Conservation (phyloP, 2,888 invertebrate species). For the Melikaiella ostensackeni region DNA sequence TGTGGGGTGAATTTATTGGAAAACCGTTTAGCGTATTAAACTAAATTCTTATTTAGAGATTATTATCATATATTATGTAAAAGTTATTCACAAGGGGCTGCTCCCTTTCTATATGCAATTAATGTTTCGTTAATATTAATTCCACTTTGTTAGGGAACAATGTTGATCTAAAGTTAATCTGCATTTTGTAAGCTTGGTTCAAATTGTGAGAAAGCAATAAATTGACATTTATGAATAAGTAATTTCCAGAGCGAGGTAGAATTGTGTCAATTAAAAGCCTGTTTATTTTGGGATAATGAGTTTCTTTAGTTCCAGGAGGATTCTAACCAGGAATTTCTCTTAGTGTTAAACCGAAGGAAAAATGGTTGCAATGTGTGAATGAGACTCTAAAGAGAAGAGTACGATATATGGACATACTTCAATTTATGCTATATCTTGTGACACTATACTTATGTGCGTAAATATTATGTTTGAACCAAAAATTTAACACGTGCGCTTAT, state of each 20-base stretch:
- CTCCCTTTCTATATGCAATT: background rate
- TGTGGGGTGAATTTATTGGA: background rate
- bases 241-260: background rate
- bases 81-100: background rate
- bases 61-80: slow-evolving; percentile 27
- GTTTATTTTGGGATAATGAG: background rate
- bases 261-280: too few relatives aligned
- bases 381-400: too few relatives aligned
- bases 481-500: too few relatives aligned
- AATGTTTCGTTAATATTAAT: slow-evolving; percentile 20
- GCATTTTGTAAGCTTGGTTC: slow-evolving; percentile 11
- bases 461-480: too few relatives aligned
- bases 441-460: too few relatives aligned
- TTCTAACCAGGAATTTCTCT: too few relatives aligned
- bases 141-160: background rate
- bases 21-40: background rate
- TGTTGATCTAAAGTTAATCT: slow-evolving; percentile 10
- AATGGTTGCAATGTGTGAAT: too few relatives aligned
- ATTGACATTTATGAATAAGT: background rate
- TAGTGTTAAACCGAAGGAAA: too few relatives aligned
- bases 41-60: slow-evolving; percentile 2
- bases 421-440: too few relatives aligned
- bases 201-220: background rate
- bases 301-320: too few relatives aligned
- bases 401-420: too few relatives aligned